Evolutionary conservation across 2,888 invertebrate genomes (phyloP).

Genomic region (Tipula helvola): DNA sequence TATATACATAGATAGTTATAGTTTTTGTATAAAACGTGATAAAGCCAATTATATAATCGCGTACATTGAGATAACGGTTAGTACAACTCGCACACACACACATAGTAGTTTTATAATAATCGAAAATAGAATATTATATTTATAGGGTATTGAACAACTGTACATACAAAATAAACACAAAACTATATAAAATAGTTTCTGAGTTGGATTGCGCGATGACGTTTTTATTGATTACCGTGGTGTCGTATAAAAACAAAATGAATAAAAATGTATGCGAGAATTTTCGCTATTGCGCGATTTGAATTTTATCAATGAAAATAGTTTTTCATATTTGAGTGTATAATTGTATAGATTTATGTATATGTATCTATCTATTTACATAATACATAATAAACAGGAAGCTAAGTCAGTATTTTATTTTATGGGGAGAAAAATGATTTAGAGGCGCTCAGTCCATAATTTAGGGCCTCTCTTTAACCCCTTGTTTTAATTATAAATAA

Average conservation of each 20-base stretch:
- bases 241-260: neutral
- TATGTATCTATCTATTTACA: too few relatives aligned
- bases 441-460: neutral
- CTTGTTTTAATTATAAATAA: neutral
- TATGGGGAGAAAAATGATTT: neutral
- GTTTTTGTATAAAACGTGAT: neutral
- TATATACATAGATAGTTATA: neutral
- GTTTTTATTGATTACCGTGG: neutral
- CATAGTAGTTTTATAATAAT: neutral
- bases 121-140: neutral
- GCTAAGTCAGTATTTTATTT: neutral
- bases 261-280: neutral
- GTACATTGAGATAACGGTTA: neutral
- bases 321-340: neutral
- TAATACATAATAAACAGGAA: neutral
- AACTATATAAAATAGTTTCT: neutral
- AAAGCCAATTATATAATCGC: neutral
- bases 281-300: neutral
- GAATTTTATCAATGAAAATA: neutral
- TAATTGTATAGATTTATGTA: neutral
- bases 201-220: neutral
- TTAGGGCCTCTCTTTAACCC: neutral
- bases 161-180: neutral
- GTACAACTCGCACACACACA: neutral
- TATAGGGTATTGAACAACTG: neutral